Conservation (phyloP, 2,888 invertebrate genomes). For the Therioaphis trifolii region DNA sequence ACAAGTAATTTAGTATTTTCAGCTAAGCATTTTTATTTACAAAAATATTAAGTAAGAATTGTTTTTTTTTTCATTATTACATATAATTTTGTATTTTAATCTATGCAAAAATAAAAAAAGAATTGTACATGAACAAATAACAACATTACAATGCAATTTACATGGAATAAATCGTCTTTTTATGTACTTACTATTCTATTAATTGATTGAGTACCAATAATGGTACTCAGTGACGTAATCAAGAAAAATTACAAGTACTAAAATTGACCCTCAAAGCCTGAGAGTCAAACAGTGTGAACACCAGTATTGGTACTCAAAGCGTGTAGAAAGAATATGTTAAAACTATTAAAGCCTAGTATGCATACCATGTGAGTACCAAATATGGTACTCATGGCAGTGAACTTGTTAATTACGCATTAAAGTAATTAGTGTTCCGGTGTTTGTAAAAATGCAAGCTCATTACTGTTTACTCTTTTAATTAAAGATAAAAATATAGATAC, state of each 20-base stretch:
- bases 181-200: conserved; percentile 14
- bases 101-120: conserved; percentile 15
- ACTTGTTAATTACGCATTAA: too few species aligned
- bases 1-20: too few species aligned
- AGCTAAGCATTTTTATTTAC: conserved; percentile 3
- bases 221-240: conserved; percentile 26
- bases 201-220: conserved; percentile 19
- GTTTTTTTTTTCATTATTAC: conserved; percentile 20
- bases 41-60: conserved; percentile 12
- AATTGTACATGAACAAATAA: conserved; percentile 23
- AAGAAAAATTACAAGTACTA: conserved; percentile 30
- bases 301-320: conserved; percentile 29
- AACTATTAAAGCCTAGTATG: conserved; percentile 7
- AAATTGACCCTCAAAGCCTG: conserved; percentile 40
- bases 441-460: too few species aligned
- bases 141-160: conserved; percentile 19
- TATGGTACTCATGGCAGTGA: conserved; percentile 33
- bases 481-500: too few species aligned
- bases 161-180: conserved; percentile 12
- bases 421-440: too few species aligned
- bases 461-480: too few species aligned
- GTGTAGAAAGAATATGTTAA: conserved; percentile 25
- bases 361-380: conserved; percentile 22
- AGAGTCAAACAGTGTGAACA: conserved; percentile 21
- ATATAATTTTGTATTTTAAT: conserved; percentile 26